Conservation (phyloP, 2,797 vertebrate species). For the Falco novaeseelandiae region DNA sequence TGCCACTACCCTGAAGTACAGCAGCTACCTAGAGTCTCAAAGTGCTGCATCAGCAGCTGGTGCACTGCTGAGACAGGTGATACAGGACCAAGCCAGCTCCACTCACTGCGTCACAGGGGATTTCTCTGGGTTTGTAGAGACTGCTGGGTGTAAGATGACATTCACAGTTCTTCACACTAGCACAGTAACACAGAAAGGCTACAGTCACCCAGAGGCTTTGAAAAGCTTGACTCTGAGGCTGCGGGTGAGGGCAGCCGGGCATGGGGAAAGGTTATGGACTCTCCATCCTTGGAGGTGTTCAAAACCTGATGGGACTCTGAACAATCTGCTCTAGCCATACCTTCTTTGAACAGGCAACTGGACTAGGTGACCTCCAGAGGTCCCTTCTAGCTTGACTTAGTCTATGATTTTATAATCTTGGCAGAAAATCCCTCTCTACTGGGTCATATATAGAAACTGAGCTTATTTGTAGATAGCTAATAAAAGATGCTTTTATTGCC, state of each 20-base stretch:
- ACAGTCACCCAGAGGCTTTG: background rate
- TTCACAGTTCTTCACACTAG: background rate
- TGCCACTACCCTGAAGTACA: background rate
- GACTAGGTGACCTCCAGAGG: background rate
- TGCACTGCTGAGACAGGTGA: background rate
- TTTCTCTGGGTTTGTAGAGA: background rate
- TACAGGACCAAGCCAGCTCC: background rate
- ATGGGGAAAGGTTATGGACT: background rate
- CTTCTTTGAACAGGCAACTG: background rate
- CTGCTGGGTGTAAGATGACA: background rate
- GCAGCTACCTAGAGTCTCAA: background rate
- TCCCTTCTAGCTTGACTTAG: background rate
- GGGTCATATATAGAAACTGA: background rate
- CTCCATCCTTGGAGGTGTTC: background rate
- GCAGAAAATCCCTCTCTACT: background rate
- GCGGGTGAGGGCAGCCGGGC: background rate
- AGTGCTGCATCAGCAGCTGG: rapidly evolving
- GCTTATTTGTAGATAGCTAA: background rate
- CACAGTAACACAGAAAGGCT: background rate
- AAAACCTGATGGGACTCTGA: background rate
- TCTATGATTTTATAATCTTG: background rate
- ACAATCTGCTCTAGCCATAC: background rate
- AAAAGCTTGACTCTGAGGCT: background rate
- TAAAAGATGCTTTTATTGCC: background rate
- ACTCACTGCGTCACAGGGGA: background rate